These are phyloP conservation scores for Cheirogaleus major DNA, from an alignment of 2,797 vertebrate genomes.

Conservation along the genomic window DNA sequence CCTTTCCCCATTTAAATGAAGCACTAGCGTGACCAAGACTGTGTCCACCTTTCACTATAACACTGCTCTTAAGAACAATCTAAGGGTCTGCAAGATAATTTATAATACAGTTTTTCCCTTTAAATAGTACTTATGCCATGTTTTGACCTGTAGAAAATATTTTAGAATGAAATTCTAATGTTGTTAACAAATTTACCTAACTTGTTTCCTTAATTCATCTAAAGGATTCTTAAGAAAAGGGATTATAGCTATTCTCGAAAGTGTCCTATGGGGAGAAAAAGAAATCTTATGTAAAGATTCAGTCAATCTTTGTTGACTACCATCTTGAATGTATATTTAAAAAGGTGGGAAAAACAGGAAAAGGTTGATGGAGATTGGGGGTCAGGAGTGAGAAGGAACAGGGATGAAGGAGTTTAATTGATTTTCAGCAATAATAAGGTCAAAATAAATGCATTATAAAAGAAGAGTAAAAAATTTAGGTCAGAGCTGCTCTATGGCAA, in stretches of 20 bases:
- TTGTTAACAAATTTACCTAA: not conserved
- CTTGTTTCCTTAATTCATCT: not conserved
- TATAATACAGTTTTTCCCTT: not conserved
- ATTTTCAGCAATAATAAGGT: not conserved
- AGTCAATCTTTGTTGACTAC: not conserved
- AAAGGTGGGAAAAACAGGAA: not conserved
- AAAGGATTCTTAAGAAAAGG: not conserved
- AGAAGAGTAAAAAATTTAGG: constrained; percentile 27
- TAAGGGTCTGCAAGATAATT: not conserved
- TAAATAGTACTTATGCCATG: not conserved
- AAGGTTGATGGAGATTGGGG: not conserved
- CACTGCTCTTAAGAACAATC: not conserved
- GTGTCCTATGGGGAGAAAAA: not conserved
- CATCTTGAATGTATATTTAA: not conserved
- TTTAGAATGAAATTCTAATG: not conserved
- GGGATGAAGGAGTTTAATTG: not conserved
- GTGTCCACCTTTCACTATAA: not conserved
- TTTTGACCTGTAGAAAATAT: not conserved
- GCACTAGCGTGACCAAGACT: not conserved
- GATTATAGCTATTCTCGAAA: not conserved
- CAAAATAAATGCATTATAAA: constrained; percentile 19
- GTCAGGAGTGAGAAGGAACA: too few relatives aligned
- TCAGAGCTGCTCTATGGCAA: constrained; percentile 15
- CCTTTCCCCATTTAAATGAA: not conserved
- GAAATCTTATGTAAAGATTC: not conserved